Percentiles rank a stretch among this genome's conserved stretches.
Conservation (phyloP, 2,888 invertebrate genomes). For the Didymodactylos carnosus region DNA sequence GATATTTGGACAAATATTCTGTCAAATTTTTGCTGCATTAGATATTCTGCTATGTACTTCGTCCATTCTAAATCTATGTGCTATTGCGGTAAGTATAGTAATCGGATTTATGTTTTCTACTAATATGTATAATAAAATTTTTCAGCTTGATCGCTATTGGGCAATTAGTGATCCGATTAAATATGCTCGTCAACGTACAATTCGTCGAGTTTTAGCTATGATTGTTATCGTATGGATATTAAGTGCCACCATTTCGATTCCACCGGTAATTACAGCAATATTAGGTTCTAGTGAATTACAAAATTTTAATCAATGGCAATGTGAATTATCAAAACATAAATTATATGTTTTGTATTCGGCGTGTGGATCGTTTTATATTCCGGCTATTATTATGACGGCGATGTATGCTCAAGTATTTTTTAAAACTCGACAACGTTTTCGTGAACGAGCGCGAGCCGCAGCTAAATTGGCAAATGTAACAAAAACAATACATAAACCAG, state of each 20-base stretch:
- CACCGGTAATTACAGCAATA: not conserved
- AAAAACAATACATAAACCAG: too few species aligned
- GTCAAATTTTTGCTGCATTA: slow-evolving; percentile 12
- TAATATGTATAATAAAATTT: not conserved
- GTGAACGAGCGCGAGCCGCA: slow-evolving; percentile 21
- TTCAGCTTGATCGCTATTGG: slow-evolving; percentile 13
- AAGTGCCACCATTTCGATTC: slow-evolving; percentile 9
- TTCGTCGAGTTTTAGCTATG: slow-evolving; percentile 5
- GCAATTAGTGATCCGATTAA: slow-evolving; percentile 13
- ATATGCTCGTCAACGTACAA: slow-evolving; percentile 11
- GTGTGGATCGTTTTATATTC: slow-evolving; percentile 79
- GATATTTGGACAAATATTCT: slow-evolving; percentile 2
- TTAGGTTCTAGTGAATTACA: not conserved
- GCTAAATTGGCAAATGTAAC: slow-evolving; percentile 8
- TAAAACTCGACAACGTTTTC: slow-evolving; percentile 57
- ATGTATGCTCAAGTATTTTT: slow-evolving; percentile 86
- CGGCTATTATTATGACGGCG: slow-evolving; percentile 75
- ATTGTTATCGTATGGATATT: slow-evolving; percentile 6
- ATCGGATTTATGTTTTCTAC: too few species aligned
- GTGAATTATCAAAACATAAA: slow-evolving; percentile 54
- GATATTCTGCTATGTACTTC: slow-evolving; percentile 13
- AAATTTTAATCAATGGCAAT: slow-evolving; percentile 18
- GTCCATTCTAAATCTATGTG: slow-evolving; percentile 12
- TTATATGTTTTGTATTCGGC: slow-evolving; percentile 79
- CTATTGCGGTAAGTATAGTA: slow-evolving; percentile 8